phyloP scores from a whole-genome alignment of 1,140 invertebrate genomes.

The Zophobas morio region DNA sequence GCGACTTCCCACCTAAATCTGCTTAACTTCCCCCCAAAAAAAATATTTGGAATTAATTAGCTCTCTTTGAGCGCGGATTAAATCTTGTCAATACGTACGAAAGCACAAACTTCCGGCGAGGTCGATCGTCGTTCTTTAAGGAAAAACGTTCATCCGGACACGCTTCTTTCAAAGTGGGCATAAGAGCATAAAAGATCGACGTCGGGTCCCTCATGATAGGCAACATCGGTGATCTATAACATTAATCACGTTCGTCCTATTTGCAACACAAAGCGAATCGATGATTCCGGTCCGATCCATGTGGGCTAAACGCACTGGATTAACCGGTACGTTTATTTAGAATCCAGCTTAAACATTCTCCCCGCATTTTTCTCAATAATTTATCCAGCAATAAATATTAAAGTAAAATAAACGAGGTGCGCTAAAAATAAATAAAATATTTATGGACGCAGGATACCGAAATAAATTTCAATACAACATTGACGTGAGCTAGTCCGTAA shows the following conservation, averaged over 20 bases:
- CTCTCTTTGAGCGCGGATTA: neutral
- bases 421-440: slow-evolving; percentile 22
- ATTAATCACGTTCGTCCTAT: slow-evolving; percentile 27
- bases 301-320: neutral
- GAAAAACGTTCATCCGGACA: neutral
- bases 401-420: slow-evolving; percentile 18
- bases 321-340: slow-evolving; percentile 10
- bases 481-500: neutral
- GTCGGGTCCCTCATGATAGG: too few relatives aligned
- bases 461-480: slow-evolving; percentile 8
- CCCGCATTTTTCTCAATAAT: neutral
- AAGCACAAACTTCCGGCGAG: neutral
- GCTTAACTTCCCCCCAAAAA: too few relatives aligned
- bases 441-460: neutral
- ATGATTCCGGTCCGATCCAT: slow-evolving; percentile 1
- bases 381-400: slow-evolving; percentile 17
- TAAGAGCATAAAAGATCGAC: too few relatives aligned
- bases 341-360: slow-evolving; percentile 4
- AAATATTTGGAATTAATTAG: too few relatives aligned
- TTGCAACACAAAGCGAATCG: slow-evolving; percentile 5
- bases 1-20: too few relatives aligned
- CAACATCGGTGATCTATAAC: neutral
- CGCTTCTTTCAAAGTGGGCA: neutral
- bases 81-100: neutral
- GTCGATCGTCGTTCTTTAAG: neutral